Evolutionary conservation across 2,113 vertebrate species (phyloP).

Genomic region (Mastomys natalensis): DNA sequence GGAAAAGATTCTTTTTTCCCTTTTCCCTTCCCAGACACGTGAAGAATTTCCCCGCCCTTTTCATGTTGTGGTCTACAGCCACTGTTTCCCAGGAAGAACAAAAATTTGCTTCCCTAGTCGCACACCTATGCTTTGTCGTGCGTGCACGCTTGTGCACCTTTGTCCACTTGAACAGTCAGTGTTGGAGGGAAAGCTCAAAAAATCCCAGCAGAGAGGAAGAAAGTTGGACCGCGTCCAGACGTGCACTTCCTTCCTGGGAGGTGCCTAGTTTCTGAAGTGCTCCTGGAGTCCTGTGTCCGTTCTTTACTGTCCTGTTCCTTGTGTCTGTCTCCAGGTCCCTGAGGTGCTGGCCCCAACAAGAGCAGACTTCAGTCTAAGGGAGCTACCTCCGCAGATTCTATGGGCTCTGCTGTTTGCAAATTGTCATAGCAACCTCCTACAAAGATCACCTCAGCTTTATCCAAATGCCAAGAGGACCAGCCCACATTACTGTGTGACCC

Average conservation of each 20-base stretch:
- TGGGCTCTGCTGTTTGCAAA: constrained; percentile 50
- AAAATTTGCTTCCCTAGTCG: background rate
- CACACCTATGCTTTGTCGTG: background rate
- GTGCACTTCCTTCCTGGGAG: background rate
- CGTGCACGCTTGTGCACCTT: background rate
- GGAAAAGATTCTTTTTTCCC: background rate
- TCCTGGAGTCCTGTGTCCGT: background rate
- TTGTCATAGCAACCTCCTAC: constrained; percentile 67
- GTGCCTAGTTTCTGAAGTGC: background rate
- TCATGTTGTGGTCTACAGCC: background rate
- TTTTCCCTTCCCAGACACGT: background rate
- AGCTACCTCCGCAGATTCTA: constrained; percentile 1
- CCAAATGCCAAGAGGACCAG: constrained; percentile 1
- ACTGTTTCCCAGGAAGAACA: background rate
- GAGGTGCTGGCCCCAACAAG: background rate
- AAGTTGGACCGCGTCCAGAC: background rate
- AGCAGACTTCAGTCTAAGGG: background rate
- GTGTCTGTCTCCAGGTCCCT: background rate
- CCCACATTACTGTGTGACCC: background rate
- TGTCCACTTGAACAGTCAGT: background rate
- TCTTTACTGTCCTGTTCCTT: accelerated
- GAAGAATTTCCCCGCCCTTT: background rate
- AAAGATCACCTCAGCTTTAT: constrained; percentile 26
- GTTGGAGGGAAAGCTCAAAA: background rate
- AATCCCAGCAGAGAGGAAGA: background rate